Evolutionary conservation across 2,113 vertebrate genomes (phyloP), one percentile per base, ranked within the genome.

Genomic region (Melierax canorus): DNA sequence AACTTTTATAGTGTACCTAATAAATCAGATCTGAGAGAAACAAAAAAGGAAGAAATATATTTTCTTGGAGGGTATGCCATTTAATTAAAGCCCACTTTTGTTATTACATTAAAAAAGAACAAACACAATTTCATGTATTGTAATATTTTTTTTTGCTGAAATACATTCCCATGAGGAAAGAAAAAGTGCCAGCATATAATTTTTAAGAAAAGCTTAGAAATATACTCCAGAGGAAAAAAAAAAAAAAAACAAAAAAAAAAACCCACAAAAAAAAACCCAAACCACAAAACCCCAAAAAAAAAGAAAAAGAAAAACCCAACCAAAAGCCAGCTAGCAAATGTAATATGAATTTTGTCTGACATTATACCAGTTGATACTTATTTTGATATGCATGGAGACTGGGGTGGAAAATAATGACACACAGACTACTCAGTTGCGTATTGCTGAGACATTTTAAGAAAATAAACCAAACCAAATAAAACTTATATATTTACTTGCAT

Each of bases 271-370:
- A 21, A n/a, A 15, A 48, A 21, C 21, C 13, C 11, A 10, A 18
- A 30, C 8, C 24, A 14, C 8, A 41, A 26, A 11, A 26, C 1
- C 2, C 11, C 41, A 39, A 39, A 39, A 41, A 41, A 41, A 39
- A 39, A 41, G 14, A 41, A 41, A 41, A 41, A 41, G 5, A 24
- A 46, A 55, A 8, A 53, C 27, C 5, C 26, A 53, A 53, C 15
- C 7, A 38, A 38, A 45, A 45, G 21, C 0, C 2, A 53, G 6
- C 15, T 27, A 30, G 4, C 1, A 56, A 43, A 30, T 39, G 1
- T 50, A 34, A 71, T 21, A 8, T 62, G 24, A 59, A 45, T 45
- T 90, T 85, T 82, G 2, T 62, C 64, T 55, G 6, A 21, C 2
- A 4, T 69, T 89, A 24, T 29, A 26, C 3, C 32, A 21, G 3